Evolutionary conservation across 2,888 invertebrate species (phyloP).

Genomic region (Drepanosiphum platanoidis): DNA sequence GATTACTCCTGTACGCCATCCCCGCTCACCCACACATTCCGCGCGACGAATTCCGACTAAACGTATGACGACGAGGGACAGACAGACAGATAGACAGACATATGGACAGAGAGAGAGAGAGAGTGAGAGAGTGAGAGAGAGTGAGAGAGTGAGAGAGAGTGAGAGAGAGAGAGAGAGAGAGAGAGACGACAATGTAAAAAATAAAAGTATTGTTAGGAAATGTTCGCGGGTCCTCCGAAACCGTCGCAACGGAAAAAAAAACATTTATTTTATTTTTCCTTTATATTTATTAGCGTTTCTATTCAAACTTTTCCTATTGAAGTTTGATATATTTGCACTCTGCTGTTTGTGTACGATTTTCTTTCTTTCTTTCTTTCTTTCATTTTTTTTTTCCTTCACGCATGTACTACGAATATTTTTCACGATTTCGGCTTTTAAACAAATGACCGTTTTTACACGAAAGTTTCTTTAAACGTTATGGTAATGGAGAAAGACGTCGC

Average conservation of each 20-base stretch:
- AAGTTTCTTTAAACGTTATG: not conserved
- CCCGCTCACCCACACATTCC: not conserved
- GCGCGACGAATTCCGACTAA: not conserved
- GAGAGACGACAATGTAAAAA: not conserved
- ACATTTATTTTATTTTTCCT: constrained; percentile 18
- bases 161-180: not conserved
- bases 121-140: not conserved
- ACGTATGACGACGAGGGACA: not conserved
- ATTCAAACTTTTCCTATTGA: constrained; percentile 57
- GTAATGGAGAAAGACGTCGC: not conserved
- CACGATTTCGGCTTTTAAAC: constrained; percentile 48
- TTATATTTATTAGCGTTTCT: constrained; percentile 48
- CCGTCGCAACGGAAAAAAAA: not conserved
- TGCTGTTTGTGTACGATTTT: constrained; percentile 24
- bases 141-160: not conserved
- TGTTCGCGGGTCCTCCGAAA: constrained; percentile 29
- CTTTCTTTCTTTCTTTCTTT: not conserved
- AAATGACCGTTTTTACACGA: constrained; percentile 31
- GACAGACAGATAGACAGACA: not conserved
- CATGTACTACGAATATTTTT: constrained; percentile 26
- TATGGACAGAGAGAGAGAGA: no score
- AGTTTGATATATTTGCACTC: constrained; percentile 55
- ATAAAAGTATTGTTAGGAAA: not conserved
- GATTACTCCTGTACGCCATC: not conserved
- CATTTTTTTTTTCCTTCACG: not conserved